Evolutionary conservation across 2,888 invertebrate genomes (phyloP), one percentile per base, ranked within the genome.

Genomic region (Caenorhabditis imperialis): DNA sequence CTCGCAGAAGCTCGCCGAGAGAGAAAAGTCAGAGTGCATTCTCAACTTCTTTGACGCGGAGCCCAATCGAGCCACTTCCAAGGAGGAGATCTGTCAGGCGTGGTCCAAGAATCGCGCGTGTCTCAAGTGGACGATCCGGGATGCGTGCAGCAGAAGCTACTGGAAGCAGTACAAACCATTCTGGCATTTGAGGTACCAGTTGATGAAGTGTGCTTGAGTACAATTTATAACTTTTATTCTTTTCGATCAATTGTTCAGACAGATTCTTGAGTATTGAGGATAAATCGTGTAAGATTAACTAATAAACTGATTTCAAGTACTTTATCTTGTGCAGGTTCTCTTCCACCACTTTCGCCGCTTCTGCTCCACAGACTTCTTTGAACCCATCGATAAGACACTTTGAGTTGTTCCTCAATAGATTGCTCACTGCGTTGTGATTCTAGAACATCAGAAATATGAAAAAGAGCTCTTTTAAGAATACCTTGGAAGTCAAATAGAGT

Each of bases 131-230:
- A 61, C 70, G 14, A 61, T 70, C 14, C 60, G 61, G 1, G 54
- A 61, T 22, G 70, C 54, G 8, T 70, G 70, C 54, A 54, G 70
- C 42, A 38, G 60, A 55, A 70, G 61, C 33, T 70, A 70, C 14
- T 70, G 70, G 70, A 61, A 70, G 25, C 70, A 70, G 48, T 70
- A 70, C 54, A 54, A 61, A 42, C 60, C 70, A 6, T 70, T 40
- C 20, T 70, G 70, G 70, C 42, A 61, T 27, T 14, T 61, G n/a
- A 61, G 44, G 35, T 47, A 44, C 22, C 37, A 25, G 5, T 14
- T 60, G 16, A 20, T 69, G 47, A 57, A 60, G 25, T 69, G 60
- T 23, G 23, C 23, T 38, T 54, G 16, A 54, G 4, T n/a, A n/a
- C n/a, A n/a, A n/a, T n/a, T n/a, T n/a, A n/a, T n/a, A n/a, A n/a